Percentiles rank a stretch among this genome's conserved stretches.
Evolutionary conservation across 2,113 vertebrate species (phyloP).

Genomic region (Pteronura brasiliensis): DNA sequence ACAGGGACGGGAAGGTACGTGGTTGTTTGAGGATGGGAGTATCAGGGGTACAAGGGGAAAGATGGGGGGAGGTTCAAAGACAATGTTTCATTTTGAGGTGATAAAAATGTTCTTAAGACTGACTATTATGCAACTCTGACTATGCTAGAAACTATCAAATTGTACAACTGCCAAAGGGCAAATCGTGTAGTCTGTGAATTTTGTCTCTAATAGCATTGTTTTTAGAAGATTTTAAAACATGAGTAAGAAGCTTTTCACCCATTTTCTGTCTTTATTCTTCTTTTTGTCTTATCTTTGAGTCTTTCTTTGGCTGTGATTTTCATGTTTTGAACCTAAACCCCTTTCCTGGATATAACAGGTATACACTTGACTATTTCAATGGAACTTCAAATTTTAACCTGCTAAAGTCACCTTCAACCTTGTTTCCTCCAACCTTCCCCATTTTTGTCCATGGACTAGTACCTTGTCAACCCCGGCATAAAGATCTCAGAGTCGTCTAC

Average conservation of each 20-base stretch:
- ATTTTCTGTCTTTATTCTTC: not conserved
- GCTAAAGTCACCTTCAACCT: not conserved
- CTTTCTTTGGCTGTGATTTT: not conserved
- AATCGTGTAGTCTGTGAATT: not conserved
- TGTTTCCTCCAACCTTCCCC: not conserved
- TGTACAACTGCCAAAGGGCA: not conserved
- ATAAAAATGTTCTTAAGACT: not conserved
- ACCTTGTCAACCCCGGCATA: fast-evolving
- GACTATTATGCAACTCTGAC: not conserved
- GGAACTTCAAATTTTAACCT: not conserved
- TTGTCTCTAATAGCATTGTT: not conserved
- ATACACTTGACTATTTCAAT: not conserved
- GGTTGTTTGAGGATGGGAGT: not conserved
- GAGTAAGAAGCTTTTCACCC: not conserved
- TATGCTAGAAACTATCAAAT: not conserved
- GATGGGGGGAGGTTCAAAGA: not conserved
- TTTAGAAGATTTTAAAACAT: not conserved
- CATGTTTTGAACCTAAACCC: not conserved
- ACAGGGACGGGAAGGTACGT: not conserved
- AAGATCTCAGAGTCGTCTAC: not conserved
- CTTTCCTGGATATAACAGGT: not conserved
- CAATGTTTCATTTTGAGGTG: not conserved
- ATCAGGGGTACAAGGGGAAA: no score
- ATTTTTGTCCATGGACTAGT: not conserved
- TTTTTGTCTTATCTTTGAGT: not conserved